Conservation (phyloP, 2,797 vertebrate species). For the Muscicapa striata region DNA sequence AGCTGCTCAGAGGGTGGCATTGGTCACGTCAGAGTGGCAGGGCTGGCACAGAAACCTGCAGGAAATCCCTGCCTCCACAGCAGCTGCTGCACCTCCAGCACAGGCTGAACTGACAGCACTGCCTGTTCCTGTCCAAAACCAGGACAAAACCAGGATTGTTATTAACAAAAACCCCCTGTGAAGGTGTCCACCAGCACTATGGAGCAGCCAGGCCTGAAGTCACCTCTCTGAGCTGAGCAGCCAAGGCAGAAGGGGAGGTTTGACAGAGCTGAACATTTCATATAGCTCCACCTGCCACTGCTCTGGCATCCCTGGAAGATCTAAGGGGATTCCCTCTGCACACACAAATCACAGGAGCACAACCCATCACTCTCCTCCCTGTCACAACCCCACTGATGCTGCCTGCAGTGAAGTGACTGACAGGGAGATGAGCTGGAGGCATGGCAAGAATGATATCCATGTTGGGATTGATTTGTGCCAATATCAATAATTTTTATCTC, state of each 20-base stretch:
- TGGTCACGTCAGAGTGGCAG: neutral
- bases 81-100: neutral
- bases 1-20: neutral
- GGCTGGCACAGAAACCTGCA: neutral
- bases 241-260: neutral
- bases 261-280: neutral
- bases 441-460: neutral
- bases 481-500: neutral
- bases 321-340: neutral
- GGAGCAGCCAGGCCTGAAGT: neutral
- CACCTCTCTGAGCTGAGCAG: neutral
- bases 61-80: neutral
- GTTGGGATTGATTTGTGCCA: neutral
- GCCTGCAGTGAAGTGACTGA: neutral
- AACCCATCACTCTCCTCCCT: neutral
- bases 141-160: neutral
- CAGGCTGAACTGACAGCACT: accelerated
- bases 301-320: neutral
- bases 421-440: neutral
- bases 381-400: neutral
- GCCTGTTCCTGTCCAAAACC: neutral
- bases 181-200: accelerated
- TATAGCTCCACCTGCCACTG: neutral
- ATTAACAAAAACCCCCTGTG: neutral
- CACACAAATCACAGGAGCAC: neutral